phyloP scores from a whole-genome alignment of 1,140 invertebrate genomes.

The Palaemon carinicauda region DNA sequence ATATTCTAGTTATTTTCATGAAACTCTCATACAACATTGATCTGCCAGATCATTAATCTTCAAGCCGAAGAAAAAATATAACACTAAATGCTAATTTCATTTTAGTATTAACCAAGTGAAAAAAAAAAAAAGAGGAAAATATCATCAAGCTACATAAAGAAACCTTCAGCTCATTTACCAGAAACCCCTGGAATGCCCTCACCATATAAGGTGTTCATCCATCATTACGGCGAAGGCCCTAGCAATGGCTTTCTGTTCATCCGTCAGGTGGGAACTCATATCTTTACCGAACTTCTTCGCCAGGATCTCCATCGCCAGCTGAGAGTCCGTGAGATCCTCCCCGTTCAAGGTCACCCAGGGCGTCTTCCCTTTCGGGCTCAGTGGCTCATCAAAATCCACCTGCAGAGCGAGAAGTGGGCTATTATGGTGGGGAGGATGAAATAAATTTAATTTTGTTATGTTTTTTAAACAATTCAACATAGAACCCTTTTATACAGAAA shows the following conservation, averaged over 20 bases:
- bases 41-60: too few species aligned
- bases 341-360: slow-evolving; percentile 67
- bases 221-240: slow-evolving; percentile 56
- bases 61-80: too few species aligned
- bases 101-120: neutral
- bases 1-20: too few species aligned
- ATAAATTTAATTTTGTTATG: too few species aligned
- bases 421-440: too few species aligned
- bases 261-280: neutral
- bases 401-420: neutral
- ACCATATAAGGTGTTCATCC: slow-evolving; percentile 58
- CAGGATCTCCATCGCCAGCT: slow-evolving; percentile 58
- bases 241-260: slow-evolving; percentile 32
- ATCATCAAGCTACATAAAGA: too few species aligned
- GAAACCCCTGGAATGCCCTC: neutral
- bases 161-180: neutral
- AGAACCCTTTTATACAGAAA: too few species aligned
- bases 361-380: slow-evolving; percentile 59
- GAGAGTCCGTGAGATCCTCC: slow-evolving; percentile 64
- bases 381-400: slow-evolving; percentile 52
- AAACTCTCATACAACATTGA: too few species aligned
- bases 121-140: neutral
- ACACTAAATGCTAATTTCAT: too few species aligned
- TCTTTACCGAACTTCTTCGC: slow-evolving; percentile 8
- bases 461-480: too few species aligned